Percentiles rank a stretch among this genome's conserved stretches.
These are phyloP conservation scores for Tachystola acroxantha DNA, from an alignment of 2,888 invertebrate genomes.

Conservation along the genomic window DNA sequence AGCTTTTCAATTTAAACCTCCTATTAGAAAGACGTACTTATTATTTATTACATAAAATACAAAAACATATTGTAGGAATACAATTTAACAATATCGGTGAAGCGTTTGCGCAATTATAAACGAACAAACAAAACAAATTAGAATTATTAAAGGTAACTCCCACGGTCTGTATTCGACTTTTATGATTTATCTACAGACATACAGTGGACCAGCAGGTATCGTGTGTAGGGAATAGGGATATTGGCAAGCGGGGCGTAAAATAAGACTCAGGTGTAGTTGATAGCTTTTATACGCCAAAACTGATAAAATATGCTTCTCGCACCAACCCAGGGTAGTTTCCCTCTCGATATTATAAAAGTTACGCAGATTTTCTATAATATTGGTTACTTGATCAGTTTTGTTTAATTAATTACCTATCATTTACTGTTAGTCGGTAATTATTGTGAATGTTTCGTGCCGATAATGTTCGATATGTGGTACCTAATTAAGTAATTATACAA, in stretches of 20 bases:
- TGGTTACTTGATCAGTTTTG: not conserved
- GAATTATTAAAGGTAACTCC: conserved; percentile 46
- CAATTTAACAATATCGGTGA: no score
- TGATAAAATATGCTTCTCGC: conserved; percentile 64
- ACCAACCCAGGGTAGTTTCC: conserved; percentile 46
- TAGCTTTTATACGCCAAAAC: conserved; percentile 70
- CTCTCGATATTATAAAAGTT: conserved; percentile 39
- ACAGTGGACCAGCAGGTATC: conserved; percentile 22
- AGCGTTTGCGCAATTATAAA: conserved; percentile 13
- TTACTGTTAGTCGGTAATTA: no score
- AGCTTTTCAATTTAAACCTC: no score
- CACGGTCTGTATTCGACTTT: conserved; percentile 34
- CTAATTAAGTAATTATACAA: no score
- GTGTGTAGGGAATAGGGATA: conserved; percentile 42
- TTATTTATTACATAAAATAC: no score
- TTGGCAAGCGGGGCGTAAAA: conserved; percentile 69
- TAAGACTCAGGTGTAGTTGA: conserved; percentile 73
- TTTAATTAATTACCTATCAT: no score
- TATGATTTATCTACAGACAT: conserved; percentile 49
- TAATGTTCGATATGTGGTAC: no score
- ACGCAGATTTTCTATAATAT: conserved; percentile 11
- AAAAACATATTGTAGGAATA: no score
- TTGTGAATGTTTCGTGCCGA: no score
- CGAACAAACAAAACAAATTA: conserved; percentile 33
- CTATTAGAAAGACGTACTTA: no score